A percentile compares a stretch with the other conserved stretches of the same genome.
phyloP scores from a whole-genome alignment of 2,888 invertebrate genomes.

The Cordilura impudica region DNA sequence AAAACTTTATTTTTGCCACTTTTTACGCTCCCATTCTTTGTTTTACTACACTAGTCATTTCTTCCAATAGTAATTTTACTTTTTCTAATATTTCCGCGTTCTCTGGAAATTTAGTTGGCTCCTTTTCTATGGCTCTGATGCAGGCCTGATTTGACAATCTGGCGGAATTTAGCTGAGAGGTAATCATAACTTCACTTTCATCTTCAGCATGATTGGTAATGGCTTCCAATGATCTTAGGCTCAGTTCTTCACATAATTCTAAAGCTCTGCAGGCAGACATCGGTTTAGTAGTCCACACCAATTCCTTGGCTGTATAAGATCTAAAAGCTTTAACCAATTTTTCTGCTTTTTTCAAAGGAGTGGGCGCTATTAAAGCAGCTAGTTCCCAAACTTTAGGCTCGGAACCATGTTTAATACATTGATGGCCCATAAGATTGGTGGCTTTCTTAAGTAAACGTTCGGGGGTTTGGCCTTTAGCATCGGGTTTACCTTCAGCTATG shows the following conservation, averaged over 20 bases:
- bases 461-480: constrained; percentile 81
- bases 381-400: constrained; percentile 89
- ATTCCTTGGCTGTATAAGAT: constrained; percentile 83
- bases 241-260: constrained; percentile 80
- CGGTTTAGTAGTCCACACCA: constrained; percentile 80
- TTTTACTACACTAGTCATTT: constrained; percentile 66
- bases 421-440: constrained; percentile 73
- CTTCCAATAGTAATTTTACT: constrained; percentile 74
- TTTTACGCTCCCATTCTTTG: constrained; percentile 67
- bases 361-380: constrained; percentile 85
- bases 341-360: constrained; percentile 81
- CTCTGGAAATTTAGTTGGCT: constrained; percentile 79
- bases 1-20: background rate
- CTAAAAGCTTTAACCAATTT: constrained; percentile 88
- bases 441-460: constrained; percentile 74
- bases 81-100: constrained; percentile 75
- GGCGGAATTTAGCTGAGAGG: constrained; percentile 81
- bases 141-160: constrained; percentile 81
- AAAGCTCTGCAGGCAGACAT: constrained; percentile 82
- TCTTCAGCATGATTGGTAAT: constrained; percentile 78
- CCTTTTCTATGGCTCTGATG: constrained; percentile 77
- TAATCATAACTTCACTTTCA: constrained; percentile 79
- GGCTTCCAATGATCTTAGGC: constrained; percentile 81
- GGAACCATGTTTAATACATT: constrained; percentile 79
- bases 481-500: constrained; percentile 82